Evolutionary conservation across 2,113 vertebrate species (phyloP), one percentile per base, ranked within the genome.

Genomic region (Alectura lathami): DNA sequence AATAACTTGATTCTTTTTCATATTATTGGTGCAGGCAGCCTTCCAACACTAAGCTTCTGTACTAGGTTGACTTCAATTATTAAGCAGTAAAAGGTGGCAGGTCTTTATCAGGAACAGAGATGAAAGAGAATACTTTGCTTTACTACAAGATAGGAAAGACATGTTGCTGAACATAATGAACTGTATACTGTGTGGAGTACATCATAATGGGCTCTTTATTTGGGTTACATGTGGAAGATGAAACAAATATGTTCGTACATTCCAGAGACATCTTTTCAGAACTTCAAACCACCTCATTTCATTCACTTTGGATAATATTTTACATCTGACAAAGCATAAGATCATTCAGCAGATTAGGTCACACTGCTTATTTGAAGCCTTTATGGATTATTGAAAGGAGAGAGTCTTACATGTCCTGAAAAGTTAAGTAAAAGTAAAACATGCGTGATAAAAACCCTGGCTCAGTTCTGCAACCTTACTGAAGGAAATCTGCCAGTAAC

Each of bases 101-200:
- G 94, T 94, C 91, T 97, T 97, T 94, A 95, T 88, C 69, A 91
- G 86, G 85, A 95, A 54, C 29, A 42, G 80, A 93, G 91, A 97
- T 97, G 78, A 97, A 97, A 97, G 95, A 94, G 94, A 96, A 97
- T 96, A 70, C 20, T 95, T 69, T 64, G 45, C 94, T 96, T 96
- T 96, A 91, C 92, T 72, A 80, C 59, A 86, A 15, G 51, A 82
- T 51, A 90, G 84, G 59, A 95, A 86, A 97, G 97, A 94, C 73
- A 95, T 76, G 81, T 72, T 90, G 83, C 94, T 93, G 83, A 95
- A 83, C 80, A 89, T 97, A 97, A 97, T 87, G 89, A 96, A 94
- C 77, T 85, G 76, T 91, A 94, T 87, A 89, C 88, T 91, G 30
- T 60, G 80, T 60, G 80, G 59, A 95, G 64, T 72, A 96, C 75